A percentile compares a stretch with the other conserved stretches of the same genome.
Conservation (phyloP, 2,113 vertebrate species). For the Cnemophilus loriae region DNA sequence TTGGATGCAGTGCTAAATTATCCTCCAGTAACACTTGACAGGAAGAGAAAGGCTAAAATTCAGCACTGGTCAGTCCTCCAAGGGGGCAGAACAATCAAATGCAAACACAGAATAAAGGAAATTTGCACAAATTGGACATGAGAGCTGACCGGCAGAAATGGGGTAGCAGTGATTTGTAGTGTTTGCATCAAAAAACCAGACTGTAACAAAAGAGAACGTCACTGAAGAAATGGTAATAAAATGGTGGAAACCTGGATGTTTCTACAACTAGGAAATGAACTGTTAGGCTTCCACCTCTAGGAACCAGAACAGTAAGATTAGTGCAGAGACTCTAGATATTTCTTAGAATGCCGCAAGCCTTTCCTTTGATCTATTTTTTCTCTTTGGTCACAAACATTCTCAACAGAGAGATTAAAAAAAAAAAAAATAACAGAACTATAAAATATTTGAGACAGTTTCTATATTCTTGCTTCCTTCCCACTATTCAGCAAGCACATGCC, state of each 20-base stretch:
- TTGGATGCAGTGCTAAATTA: background rate
- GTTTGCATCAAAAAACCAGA: background rate
- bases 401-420: background rate
- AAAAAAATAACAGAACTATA: background rate
- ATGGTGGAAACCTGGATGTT: background rate
- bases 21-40: background rate
- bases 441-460: background rate
- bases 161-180: background rate
- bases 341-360: background rate
- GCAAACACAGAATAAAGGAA: background rate
- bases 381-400: background rate
- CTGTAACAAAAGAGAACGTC: background rate
- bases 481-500: background rate
- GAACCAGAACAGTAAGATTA: background rate
- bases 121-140: background rate
- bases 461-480: background rate
- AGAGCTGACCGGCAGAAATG: background rate
- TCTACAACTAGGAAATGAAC: background rate
- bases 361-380: background rate
- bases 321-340: background rate
- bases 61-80: background rate
- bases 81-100: background rate
- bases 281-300: background rate
- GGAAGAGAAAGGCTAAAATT: background rate
- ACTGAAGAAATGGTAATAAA: background rate